Evolutionary conservation across 2,113 vertebrate genomes (phyloP).

Genomic region (Todiramphus saurophagus): DNA sequence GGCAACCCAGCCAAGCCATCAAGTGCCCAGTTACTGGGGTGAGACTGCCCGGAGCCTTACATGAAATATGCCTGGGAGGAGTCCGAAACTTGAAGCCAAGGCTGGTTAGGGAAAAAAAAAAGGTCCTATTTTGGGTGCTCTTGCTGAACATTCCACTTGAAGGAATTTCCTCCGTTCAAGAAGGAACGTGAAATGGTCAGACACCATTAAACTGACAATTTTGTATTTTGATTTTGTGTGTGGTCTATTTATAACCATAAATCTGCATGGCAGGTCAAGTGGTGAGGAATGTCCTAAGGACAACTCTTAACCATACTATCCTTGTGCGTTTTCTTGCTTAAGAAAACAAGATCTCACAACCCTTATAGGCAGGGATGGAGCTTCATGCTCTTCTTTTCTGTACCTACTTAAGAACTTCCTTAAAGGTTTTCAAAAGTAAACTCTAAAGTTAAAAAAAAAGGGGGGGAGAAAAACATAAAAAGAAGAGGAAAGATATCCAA

Average conservation of each 20-base stretch:
- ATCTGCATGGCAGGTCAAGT: background rate
- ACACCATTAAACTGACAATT: slow-evolving; percentile 1
- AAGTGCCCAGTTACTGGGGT: background rate
- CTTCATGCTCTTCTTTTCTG: background rate
- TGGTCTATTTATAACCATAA: background rate
- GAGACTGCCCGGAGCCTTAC: slow-evolving; percentile 55
- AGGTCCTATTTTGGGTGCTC: slow-evolving; percentile 45
- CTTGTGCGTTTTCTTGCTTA: background rate
- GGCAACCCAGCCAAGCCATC: background rate
- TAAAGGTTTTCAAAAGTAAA: background rate
- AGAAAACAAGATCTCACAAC: background rate
- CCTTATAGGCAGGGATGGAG: background rate
- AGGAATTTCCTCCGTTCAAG: slow-evolving; percentile 40
- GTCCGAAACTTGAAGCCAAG: background rate
- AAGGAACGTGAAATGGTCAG: background rate
- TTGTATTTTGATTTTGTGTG: background rate
- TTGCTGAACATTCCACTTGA: slow-evolving; percentile 42
- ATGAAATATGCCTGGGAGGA: slow-evolving; percentile 48
- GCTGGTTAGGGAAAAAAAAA: background rate
- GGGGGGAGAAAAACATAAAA: too few relatives aligned
- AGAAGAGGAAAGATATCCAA: background rate
- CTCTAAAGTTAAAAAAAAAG: background rate
- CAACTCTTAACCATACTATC: background rate
- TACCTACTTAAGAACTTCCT: background rate
- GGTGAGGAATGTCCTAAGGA: background rate